Evolutionary conservation across 2,888 invertebrate species (phyloP).

Genomic region (Villa cingulata): DNA sequence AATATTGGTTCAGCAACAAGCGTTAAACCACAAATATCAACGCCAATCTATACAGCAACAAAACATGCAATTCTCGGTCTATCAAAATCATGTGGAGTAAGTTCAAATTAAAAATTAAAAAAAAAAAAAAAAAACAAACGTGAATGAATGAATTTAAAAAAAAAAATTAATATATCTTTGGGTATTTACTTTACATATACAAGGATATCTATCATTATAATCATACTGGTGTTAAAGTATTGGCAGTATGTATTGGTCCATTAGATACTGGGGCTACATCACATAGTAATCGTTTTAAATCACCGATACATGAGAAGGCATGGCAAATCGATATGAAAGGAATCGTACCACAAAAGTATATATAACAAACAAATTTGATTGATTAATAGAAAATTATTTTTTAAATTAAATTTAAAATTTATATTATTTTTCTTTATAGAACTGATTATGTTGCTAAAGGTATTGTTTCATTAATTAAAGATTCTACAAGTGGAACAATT

Average conservation of each 20-base stretch:
- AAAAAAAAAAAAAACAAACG: too few relatives aligned
- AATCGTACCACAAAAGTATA: constrained; percentile 49
- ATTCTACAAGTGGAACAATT: constrained; percentile 55
- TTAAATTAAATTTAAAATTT: background rate
- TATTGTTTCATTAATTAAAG: constrained; percentile 48
- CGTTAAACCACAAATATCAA: constrained; percentile 52
- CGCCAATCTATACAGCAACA: constrained; percentile 64
- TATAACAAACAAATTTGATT: constrained; percentile 1
- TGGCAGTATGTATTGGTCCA: constrained; percentile 56
- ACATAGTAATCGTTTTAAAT: constrained; percentile 55
- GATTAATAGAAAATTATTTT: background rate
- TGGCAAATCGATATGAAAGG: constrained; percentile 56
- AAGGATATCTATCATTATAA: constrained; percentile 61
- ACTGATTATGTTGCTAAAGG: constrained; percentile 55
- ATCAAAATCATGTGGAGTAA: constrained; percentile 58
- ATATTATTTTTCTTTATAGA: constrained; percentile 36
- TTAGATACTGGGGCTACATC: constrained; percentile 54
- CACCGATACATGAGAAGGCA: constrained; percentile 56
- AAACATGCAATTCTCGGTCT: constrained; percentile 63
- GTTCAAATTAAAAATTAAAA: constrained; percentile 19
- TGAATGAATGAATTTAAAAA: too few relatives aligned
- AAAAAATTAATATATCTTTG: too few relatives aligned
- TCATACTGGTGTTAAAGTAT: constrained; percentile 54
- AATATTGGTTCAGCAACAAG: constrained; percentile 64
- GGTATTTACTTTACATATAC: background rate